A percentile compares a stretch with the other conserved stretches of the same genome.
phyloP scores from a whole-genome alignment of 2,113 vertebrate species.

The Rostratula benghalensis region DNA sequence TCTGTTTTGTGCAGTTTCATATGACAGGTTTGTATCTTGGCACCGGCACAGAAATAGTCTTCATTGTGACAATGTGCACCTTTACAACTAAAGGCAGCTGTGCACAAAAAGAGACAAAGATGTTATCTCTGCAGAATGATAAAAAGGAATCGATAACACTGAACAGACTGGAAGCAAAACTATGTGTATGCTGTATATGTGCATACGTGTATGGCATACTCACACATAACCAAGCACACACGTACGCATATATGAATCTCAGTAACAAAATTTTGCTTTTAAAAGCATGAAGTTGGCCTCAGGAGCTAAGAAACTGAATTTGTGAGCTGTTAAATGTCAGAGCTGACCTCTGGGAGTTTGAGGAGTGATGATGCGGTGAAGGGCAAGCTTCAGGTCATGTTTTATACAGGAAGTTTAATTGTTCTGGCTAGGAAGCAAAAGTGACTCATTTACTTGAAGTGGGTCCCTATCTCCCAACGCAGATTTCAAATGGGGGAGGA shows the following conservation, averaged over 20 bases:
- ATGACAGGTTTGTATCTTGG: background rate
- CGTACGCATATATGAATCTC: background rate
- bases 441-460: conserved; percentile 82
- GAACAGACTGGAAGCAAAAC: background rate
- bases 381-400: conserved; percentile 80
- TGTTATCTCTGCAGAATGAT: background rate
- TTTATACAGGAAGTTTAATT: conserved; percentile 84
- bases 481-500: conserved; percentile 77
- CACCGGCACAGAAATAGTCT: background rate
- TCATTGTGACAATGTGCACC: background rate
- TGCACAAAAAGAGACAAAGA: background rate
- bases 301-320: conserved; percentile 73
- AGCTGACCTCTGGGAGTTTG: conserved; percentile 72
- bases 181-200: background rate
- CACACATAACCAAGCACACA: background rate
- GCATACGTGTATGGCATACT: background rate
- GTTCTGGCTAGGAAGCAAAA: conserved; percentile 79
- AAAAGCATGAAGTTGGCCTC: conserved; percentile 69
- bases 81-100: background rate
- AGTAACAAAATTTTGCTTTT: conserved; percentile 64
- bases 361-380: conserved; percentile 79
- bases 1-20: background rate
- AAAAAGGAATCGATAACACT: background rate
- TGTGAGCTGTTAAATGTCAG: conserved; percentile 82
- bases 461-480: conserved; percentile 78